These are phyloP conservation scores for Lanistes nyassanus DNA, from an alignment of 1,140 invertebrate species.

Conservation along the genomic window DNA sequence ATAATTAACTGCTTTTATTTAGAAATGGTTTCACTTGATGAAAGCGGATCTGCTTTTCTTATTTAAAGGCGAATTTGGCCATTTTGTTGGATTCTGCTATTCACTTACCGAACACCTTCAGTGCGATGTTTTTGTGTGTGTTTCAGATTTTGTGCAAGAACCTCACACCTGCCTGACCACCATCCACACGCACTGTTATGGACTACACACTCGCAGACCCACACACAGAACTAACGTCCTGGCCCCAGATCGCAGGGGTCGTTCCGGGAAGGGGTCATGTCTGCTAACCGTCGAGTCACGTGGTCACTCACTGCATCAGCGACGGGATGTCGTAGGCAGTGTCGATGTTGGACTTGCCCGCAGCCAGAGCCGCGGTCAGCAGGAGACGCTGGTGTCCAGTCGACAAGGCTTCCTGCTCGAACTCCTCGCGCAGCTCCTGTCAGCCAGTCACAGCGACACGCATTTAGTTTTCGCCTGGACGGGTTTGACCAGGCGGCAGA, in stretches of 20 bases:
- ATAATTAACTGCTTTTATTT: too few relatives aligned
- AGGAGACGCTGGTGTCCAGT: conserved; percentile 46
- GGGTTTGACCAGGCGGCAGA: neutral
- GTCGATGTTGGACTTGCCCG: conserved; percentile 61
- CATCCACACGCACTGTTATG: neutral
- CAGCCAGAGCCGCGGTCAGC: conserved; percentile 64
- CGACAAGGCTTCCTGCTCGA: conserved; percentile 29
- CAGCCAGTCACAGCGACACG: neutral
- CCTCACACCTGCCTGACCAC: neutral
- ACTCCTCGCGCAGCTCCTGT: conserved; percentile 42
- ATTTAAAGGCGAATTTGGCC: too few relatives aligned
- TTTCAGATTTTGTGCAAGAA: too few relatives aligned
- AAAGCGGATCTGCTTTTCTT: too few relatives aligned
- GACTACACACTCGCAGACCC: too few relatives aligned
- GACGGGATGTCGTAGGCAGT: conserved; percentile 58
- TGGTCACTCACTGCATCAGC: conserved; percentile 2
- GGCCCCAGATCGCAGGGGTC: neutral
- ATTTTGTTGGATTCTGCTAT: too few relatives aligned
- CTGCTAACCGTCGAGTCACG: too few relatives aligned
- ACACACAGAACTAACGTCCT: neutral
- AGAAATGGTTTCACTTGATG: too few relatives aligned
- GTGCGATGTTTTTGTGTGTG: too few relatives aligned
- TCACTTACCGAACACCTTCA: too few relatives aligned
- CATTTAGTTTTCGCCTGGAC: neutral
- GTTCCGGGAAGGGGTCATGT: too few relatives aligned